phyloP scores from a whole-genome alignment of 1,140 invertebrate species.

The Matsumurasca onukii region DNA sequence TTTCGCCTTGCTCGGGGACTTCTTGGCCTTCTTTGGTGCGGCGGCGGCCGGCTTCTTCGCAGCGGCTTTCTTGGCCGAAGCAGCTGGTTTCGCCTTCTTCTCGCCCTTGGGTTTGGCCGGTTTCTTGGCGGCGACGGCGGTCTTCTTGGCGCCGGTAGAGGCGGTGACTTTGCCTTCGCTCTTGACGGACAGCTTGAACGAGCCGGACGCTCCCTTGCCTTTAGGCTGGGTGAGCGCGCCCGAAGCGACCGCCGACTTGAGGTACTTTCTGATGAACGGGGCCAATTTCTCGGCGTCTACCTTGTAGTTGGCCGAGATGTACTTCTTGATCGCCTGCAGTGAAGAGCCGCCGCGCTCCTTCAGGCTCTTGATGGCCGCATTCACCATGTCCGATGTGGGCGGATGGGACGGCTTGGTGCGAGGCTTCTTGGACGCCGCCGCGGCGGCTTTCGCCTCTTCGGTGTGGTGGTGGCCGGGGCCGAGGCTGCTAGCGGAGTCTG shows the following conservation, averaged over 20 bases:
- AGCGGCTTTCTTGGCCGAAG: conserved; percentile 32
- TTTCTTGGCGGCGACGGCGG: conserved; percentile 27
- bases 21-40: conserved; percentile 37
- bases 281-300: conserved; percentile 51
- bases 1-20: conserved; percentile 38
- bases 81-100: conserved; percentile 39
- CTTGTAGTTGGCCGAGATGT: conserved; percentile 52
- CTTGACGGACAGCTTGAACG: conserved; percentile 48
- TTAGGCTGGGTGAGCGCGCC: conserved; percentile 49
- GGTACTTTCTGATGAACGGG: conserved; percentile 50
- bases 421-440: conserved; percentile 36
- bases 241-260: conserved; percentile 48
- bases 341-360: conserved; percentile 57
- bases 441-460: conserved; percentile 31
- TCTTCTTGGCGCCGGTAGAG: conserved; percentile 16
- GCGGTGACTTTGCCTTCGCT: not conserved
- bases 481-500: not conserved
- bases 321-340: conserved; percentile 57
- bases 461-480: not conserved
- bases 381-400: conserved; percentile 49
- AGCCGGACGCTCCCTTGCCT: conserved; percentile 51
- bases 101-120: too few relatives aligned
- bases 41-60: conserved; percentile 25
- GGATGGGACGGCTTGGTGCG: conserved; percentile 44
- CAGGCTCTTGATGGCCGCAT: conserved; percentile 52